These are phyloP conservation scores for Etheostoma spectabile DNA, from an alignment of 2,113 vertebrate species.

Conservation along the genomic window DNA sequence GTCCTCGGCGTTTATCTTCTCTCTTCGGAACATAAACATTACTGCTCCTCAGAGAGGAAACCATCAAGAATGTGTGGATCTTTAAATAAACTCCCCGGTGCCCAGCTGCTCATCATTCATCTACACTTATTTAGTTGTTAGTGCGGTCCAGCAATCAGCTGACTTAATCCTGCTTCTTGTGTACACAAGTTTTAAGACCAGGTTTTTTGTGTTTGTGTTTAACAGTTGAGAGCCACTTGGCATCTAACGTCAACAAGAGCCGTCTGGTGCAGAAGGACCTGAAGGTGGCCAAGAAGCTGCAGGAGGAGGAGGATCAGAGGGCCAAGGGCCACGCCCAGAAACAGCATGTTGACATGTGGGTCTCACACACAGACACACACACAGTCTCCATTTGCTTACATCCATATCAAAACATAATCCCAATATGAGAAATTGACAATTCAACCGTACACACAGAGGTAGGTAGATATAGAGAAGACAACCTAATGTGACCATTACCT, in stretches of 20 bases:
- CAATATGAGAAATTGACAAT: neutral
- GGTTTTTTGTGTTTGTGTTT: conserved; percentile 53
- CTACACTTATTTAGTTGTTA: neutral
- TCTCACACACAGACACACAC: conserved; percentile 8
- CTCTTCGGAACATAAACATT: conserved; percentile 21
- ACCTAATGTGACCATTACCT: neutral
- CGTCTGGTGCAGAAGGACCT: conserved; percentile 95
- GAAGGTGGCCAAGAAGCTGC: conserved; percentile 93
- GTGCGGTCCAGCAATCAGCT: neutral
- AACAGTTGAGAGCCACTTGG: conserved; percentile 96
- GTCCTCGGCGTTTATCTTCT: conserved; percentile 39
- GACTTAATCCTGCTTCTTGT: conserved; percentile 12
- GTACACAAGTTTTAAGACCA: conserved; percentile 21
- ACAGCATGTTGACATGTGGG: conserved; percentile 89
- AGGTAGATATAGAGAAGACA: neutral
- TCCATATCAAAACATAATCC: neutral
- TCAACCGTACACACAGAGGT: neutral
- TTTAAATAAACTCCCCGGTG: conserved; percentile 34
- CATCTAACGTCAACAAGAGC: conserved; percentile 94
- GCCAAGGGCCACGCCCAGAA: conserved; percentile 88
- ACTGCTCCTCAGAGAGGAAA: conserved; percentile 2
- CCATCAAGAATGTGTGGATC: conserved; percentile 1
- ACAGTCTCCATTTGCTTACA: neutral
- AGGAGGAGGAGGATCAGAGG: conserved; percentile 93
- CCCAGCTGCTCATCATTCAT: neutral